Percentiles rank a stretch among this genome's conserved stretches.
Evolutionary conservation across 2,797 vertebrate species (phyloP).

Genomic region (Valencia hispanica): DNA sequence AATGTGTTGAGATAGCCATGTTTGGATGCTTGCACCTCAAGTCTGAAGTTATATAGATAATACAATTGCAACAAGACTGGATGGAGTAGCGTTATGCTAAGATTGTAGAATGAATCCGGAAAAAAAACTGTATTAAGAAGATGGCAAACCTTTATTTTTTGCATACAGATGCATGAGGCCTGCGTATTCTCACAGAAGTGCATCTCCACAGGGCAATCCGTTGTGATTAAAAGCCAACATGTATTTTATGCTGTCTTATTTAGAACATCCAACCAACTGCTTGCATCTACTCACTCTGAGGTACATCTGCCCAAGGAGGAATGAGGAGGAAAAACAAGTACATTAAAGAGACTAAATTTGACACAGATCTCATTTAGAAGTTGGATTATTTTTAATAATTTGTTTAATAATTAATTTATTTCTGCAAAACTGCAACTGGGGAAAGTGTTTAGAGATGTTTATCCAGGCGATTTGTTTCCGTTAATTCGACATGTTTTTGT

Average conservation of each 20-base stretch:
- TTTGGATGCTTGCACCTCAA: neutral
- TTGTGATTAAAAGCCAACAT: conserved; percentile 59
- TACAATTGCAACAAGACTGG: conserved; percentile 22
- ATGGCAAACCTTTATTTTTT: neutral
- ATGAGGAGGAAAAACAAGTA: conserved; percentile 24
- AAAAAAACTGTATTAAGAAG: conserved; percentile 23
- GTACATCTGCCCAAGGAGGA: conserved; percentile 30
- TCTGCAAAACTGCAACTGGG: conserved; percentile 24
- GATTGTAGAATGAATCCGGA: conserved; percentile 54
- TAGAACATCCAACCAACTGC: conserved; percentile 50
- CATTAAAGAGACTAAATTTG: conserved; percentile 9
- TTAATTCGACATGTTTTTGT: conserved; percentile 69
- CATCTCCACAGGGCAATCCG: conserved; percentile 57
- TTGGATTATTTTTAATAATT: neutral
- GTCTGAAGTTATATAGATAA: conserved; percentile 48
- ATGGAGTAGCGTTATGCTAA: conserved; percentile 19
- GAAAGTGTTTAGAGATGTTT: conserved; percentile 58
- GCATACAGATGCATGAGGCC: neutral
- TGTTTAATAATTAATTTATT: conserved; percentile 28
- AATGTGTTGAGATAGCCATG: conserved; percentile 52
- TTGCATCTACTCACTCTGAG: conserved; percentile 52
- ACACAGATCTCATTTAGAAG: conserved; percentile 7
- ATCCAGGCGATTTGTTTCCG: conserved; percentile 61
- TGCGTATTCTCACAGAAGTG: conserved; percentile 29
- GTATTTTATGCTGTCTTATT: conserved; percentile 56